phyloP scores from a whole-genome alignment of 2,888 invertebrate genomes.

The Neoitamus cyanurus region DNA sequence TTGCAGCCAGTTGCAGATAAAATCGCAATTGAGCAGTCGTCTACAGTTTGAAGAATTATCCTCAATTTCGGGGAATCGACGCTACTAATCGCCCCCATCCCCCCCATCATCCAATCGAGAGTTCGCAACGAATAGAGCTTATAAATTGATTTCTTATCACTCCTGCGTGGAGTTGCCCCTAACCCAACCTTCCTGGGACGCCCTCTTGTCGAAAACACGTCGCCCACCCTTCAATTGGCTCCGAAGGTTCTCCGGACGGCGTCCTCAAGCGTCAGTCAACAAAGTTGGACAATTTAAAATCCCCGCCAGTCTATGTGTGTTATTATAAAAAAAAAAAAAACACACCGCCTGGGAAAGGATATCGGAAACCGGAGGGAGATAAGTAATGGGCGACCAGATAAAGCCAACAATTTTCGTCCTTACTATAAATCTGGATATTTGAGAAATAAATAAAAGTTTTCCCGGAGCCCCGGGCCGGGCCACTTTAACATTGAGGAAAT shows the following conservation, averaged over 20 bases:
- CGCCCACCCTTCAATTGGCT: not conserved
- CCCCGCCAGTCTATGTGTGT: constrained; percentile 24
- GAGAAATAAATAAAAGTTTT: constrained; percentile 34
- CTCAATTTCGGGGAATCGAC: not conserved
- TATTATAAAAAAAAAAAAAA: constrained; percentile 21
- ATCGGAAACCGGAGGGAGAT: constrained; percentile 25
- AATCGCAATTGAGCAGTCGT: not conserved
- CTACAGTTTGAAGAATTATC: constrained; percentile 16
- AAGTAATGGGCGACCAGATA: constrained; percentile 37
- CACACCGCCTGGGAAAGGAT: constrained; percentile 20
- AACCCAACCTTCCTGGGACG: not conserved
- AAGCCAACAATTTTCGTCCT: constrained; percentile 28
- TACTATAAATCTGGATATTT: constrained; percentile 35
- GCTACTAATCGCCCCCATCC: not conserved
- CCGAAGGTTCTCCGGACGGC: not conserved
- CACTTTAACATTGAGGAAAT: not conserved
- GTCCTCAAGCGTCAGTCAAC: constrained; percentile 24
- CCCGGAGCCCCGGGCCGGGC: not conserved
- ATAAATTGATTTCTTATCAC: constrained; percentile 42
- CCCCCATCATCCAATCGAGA: not conserved
- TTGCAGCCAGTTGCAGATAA: not conserved
- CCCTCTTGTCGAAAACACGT: not conserved
- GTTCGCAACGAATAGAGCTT: not conserved
- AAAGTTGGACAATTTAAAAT: constrained; percentile 41
- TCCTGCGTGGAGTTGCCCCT: not conserved